These are phyloP conservation scores for Horisme vitalbata DNA, from an alignment of 2,888 invertebrate genomes.

Conservation along the genomic window DNA sequence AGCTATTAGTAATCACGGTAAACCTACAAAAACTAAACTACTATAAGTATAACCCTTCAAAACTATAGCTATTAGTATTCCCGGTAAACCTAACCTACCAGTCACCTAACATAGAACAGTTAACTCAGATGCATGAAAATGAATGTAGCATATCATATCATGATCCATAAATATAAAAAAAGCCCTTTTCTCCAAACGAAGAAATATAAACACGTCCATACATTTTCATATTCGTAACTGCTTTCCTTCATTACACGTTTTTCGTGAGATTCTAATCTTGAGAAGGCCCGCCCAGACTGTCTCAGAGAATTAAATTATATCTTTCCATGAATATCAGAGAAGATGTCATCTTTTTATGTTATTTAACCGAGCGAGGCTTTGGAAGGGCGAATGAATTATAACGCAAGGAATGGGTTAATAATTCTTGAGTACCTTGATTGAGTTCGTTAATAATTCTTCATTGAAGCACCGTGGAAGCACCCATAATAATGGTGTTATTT, in stretches of 20 bases:
- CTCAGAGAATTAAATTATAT: conserved; percentile 75
- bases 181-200: conserved; percentile 43
- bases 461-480: too few species aligned
- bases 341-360: conserved; percentile 68
- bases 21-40: too few species aligned
- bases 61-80: too few species aligned
- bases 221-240: conserved; percentile 62
- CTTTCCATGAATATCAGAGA: conserved; percentile 80
- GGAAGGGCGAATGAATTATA: conserved; percentile 59
- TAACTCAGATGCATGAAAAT: too few species aligned
- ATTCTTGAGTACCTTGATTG: too few species aligned
- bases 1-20: too few species aligned
- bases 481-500: too few species aligned
- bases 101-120: too few species aligned
- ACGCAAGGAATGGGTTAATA: conserved; percentile 35
- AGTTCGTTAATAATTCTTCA: too few species aligned
- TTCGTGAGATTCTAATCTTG: conserved; percentile 65
- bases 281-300: conserved; percentile 53
- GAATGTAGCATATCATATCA: too few species aligned
- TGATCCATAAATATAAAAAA: conserved; percentile 23
- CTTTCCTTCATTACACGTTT: conserved; percentile 72
- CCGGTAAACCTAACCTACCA: too few species aligned
- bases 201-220: conserved; percentile 63
- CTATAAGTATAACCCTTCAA: too few species aligned
- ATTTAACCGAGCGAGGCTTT: conserved; percentile 46